A percentile compares a stretch with the other conserved stretches of the same genome.
Evolutionary conservation across 2,797 vertebrate species (phyloP).

Genomic region (Crax fasciolata): DNA sequence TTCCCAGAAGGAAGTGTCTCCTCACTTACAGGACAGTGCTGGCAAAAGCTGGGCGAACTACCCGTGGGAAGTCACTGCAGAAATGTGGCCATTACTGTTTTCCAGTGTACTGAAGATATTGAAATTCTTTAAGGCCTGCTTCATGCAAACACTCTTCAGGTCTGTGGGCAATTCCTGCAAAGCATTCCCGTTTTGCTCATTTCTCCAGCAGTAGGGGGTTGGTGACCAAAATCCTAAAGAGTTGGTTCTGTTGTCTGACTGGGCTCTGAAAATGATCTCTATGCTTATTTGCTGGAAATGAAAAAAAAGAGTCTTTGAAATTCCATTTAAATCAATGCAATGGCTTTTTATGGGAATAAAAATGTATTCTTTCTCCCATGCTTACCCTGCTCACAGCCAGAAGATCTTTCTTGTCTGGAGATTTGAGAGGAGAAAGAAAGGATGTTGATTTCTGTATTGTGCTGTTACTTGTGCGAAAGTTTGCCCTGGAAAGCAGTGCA

Average conservation of each 20-base stretch:
- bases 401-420: not conserved
- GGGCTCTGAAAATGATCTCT: not conserved
- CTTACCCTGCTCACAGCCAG: not conserved
- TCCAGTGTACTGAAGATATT: not conserved
- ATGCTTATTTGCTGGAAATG: not conserved
- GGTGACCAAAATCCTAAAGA: not conserved
- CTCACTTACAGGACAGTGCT: not conserved
- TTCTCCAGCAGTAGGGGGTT: not conserved
- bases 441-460: accelerated
- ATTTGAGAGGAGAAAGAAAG: slow-evolving; percentile 1
- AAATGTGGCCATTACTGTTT: not conserved
- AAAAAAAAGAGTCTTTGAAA: not conserved
- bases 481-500: not conserved
- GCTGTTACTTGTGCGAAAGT: not conserved
- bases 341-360: not conserved
- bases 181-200: not conserved
- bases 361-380: not conserved
- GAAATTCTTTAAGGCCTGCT: not conserved
- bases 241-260: not conserved
- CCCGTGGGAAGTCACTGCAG: not conserved
- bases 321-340: not conserved
- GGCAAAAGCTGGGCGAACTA: not conserved
- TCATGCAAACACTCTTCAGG: not conserved
- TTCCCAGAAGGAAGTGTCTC: not conserved
- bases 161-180: not conserved